A percentile compares a stretch with the other conserved stretches of the same genome.
Conservation (phyloP, 2,888 invertebrate genomes). For the Lasiommata megera region DNA sequence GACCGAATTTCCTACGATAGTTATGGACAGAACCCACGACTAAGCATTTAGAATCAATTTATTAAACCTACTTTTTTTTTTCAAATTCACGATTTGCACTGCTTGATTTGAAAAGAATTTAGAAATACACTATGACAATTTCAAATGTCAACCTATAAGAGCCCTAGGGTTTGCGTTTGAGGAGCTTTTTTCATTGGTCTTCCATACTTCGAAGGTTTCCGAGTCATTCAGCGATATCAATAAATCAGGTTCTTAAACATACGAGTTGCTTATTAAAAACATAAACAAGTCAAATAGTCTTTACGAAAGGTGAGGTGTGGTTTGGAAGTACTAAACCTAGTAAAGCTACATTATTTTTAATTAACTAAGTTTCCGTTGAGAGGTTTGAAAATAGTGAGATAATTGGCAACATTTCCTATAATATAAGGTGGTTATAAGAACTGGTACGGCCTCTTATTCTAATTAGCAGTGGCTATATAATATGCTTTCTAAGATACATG, state of each 20-base stretch:
- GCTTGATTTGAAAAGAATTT: too few relatives aligned
- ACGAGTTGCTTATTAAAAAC: too few relatives aligned
- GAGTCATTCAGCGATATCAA: too few relatives aligned
- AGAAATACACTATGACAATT: too few relatives aligned
- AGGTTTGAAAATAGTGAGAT: conserved; percentile 39
- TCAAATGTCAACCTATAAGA: too few relatives aligned
- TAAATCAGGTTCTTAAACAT: too few relatives aligned
- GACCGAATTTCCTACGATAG: conserved; percentile 23
- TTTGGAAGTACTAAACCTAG: not conserved
- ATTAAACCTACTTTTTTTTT: not conserved
- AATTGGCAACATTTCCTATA: conserved; percentile 44
- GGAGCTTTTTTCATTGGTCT: too few relatives aligned
- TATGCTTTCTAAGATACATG: conserved; percentile 33
- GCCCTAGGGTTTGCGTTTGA: too few relatives aligned
- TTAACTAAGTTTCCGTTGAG: conserved; percentile 36
- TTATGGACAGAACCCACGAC: not conserved
- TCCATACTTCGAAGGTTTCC: too few relatives aligned
- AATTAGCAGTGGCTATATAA: conserved; percentile 48
- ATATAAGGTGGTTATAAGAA: conserved; percentile 40
- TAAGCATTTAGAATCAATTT: not conserved
- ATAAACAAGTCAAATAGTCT: too few relatives aligned
- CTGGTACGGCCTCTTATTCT: conserved; percentile 42
- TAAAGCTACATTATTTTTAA: not conserved
- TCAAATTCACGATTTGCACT: not conserved
- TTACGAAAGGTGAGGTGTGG: too few relatives aligned